A percentile compares a stretch with the other conserved stretches of the same genome.
phyloP scores from a whole-genome alignment of 1,140 invertebrate genomes.

The Drosophila subobscura region DNA sequence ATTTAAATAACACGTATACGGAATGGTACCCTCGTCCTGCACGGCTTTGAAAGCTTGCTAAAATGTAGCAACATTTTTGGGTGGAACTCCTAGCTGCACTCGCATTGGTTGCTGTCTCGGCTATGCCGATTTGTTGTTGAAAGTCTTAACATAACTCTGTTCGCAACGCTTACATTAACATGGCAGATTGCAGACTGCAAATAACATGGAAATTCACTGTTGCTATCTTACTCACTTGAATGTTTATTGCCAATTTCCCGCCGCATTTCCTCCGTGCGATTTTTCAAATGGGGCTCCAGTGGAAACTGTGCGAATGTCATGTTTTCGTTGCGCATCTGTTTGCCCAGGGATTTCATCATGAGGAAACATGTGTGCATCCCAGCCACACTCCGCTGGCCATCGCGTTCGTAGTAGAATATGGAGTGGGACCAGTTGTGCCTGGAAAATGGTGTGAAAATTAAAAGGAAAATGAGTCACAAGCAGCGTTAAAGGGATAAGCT shows the following conservation, averaged over 20 bases:
- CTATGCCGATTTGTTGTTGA: constrained; percentile 45
- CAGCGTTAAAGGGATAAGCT: not conserved
- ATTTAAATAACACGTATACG: no score
- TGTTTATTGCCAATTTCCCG: constrained; percentile 84
- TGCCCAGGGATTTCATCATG: constrained; percentile 82
- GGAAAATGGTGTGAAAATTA: constrained; percentile 8
- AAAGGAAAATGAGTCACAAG: no score
- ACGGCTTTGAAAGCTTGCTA: no score
- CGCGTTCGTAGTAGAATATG: constrained; percentile 84
- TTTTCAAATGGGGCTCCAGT: constrained; percentile 55
- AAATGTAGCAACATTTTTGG: no score
- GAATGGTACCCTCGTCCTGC: no score
- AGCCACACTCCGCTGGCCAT: constrained; percentile 83
- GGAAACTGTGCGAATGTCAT: constrained; percentile 81
- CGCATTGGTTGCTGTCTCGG: constrained; percentile 37
- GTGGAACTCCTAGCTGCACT: not conserved
- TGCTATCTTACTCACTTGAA: constrained; percentile 82
- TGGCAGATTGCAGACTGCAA: not conserved
- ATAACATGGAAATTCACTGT: not conserved
- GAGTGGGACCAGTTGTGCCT: constrained; percentile 85
- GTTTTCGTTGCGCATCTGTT: constrained; percentile 78
- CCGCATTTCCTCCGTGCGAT: constrained; percentile 82
- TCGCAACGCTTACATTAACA: not conserved
- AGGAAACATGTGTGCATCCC: constrained; percentile 84
- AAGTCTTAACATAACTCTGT: constrained; percentile 24